Evolutionary conservation across 2,113 vertebrate species (phyloP).

Genomic region (Melospiza georgiana): DNA sequence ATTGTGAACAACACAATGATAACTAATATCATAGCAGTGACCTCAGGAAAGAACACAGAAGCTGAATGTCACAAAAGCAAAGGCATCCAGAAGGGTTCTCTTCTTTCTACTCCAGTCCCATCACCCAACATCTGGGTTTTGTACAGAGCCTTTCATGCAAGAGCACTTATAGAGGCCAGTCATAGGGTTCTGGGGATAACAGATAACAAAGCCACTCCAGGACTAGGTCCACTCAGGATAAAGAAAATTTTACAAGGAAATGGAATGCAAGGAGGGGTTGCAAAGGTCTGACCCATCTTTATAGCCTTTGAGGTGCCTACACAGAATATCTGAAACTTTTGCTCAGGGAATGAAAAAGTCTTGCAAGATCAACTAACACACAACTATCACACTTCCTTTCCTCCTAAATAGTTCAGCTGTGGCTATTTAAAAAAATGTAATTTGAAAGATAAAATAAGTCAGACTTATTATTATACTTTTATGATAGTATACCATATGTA

Average conservation of each 20-base stretch:
- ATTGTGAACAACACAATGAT: neutral
- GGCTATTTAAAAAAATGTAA: neutral
- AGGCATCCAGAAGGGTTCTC: neutral
- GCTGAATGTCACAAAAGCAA: neutral
- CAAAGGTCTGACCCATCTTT: neutral
- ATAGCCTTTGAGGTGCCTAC: neutral
- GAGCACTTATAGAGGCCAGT: neutral
- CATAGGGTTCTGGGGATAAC: neutral
- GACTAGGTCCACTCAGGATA: neutral
- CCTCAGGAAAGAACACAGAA: neutral
- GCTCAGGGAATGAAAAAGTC: neutral
- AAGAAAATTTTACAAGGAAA: neutral
- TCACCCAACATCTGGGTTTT: accelerated
- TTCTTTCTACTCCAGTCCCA: neutral
- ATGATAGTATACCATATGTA: neutral
- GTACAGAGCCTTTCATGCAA: neutral
- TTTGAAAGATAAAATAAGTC: neutral
- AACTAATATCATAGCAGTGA: neutral
- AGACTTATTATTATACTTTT: neutral
- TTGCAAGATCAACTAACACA: neutral
- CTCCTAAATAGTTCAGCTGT: neutral
- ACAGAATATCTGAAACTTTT: neutral
- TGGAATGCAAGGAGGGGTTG: neutral
- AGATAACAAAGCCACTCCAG: neutral
- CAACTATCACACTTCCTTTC: neutral